Evolutionary conservation across 2,113 vertebrate genomes (phyloP).

Genomic region (Tor tambroides): DNA sequence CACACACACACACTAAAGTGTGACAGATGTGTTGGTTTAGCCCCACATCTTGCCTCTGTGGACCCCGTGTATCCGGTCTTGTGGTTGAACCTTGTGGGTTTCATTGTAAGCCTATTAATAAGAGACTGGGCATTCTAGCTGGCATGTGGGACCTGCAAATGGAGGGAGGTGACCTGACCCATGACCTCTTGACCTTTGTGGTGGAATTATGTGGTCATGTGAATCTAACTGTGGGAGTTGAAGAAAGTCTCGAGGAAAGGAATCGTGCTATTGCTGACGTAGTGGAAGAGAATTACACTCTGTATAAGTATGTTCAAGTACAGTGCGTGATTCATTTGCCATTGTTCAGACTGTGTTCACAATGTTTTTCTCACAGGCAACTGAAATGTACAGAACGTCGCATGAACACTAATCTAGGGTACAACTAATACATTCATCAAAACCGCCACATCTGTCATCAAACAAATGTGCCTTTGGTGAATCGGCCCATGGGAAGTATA

Average conservation of each 20-base stretch:
- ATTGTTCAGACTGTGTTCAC: constrained; percentile 15
- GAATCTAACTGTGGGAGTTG: constrained; percentile 31
- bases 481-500: constrained; percentile 17
- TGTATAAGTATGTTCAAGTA: constrained; percentile 7
- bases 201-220: constrained; percentile 47
- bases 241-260: neutral
- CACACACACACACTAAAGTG: neutral
- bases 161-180: constrained; percentile 32
- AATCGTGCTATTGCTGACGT: neutral
- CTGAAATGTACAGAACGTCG: neutral
- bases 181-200: constrained; percentile 33
- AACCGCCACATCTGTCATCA: neutral
- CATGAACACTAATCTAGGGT: constrained; percentile 1
- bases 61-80: constrained; percentile 41
- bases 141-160: constrained; percentile 33
- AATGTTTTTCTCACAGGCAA: neutral
- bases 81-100: constrained; percentile 37
- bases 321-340: constrained; percentile 1
- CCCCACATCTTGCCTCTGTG: neutral
- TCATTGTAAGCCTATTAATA: constrained; percentile 45
- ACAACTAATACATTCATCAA: constrained; percentile 10
- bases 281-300: constrained; percentile 2
- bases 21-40: constrained; percentile 4
- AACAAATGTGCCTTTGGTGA: neutral
- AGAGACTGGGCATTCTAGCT: constrained; percentile 37